phyloP scores from a whole-genome alignment of 2,797 vertebrate species.

The Microcaecilia unicolor region DNA sequence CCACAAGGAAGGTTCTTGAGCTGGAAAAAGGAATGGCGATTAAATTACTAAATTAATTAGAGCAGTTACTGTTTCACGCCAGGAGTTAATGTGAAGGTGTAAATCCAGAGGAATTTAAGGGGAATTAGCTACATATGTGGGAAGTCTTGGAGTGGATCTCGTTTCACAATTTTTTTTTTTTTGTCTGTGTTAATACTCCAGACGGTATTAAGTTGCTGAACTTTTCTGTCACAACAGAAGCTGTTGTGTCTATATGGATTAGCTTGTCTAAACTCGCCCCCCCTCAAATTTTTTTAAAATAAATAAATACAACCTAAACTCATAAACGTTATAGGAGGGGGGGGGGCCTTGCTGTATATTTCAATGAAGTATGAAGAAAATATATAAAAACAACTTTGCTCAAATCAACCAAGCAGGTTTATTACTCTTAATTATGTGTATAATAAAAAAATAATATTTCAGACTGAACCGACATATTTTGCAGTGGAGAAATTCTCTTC shows the following conservation, averaged over 20 bases:
- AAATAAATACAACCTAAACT: too few relatives aligned
- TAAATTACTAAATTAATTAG: slow-evolving; percentile 44
- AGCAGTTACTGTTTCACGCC: slow-evolving; percentile 23
- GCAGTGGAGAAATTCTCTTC: too few relatives aligned
- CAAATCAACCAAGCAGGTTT: too few relatives aligned
- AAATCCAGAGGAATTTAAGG: slow-evolving; percentile 52
- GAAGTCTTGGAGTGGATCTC: slow-evolving; percentile 31
- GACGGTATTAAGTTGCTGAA: slow-evolving; percentile 44
- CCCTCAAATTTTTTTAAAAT: too few relatives aligned
- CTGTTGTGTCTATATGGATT: slow-evolving; percentile 55
- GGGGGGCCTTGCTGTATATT: too few relatives aligned
- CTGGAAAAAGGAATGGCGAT: slow-evolving; percentile 3
- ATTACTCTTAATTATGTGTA: too few relatives aligned
- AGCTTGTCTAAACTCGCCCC: slow-evolving; percentile 24
- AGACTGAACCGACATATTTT: too few relatives aligned
- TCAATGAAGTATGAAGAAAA: too few relatives aligned
- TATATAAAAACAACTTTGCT: too few relatives aligned
- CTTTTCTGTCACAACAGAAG: slow-evolving; percentile 31
- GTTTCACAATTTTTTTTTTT: slow-evolving; percentile 24
- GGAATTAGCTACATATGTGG: slow-evolving; percentile 29
- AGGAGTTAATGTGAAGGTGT: slow-evolving; percentile 36
- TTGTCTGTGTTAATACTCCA: slow-evolving; percentile 19
- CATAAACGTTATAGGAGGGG: too few relatives aligned
- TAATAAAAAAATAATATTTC: too few relatives aligned
- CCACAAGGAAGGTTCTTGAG: slow-evolving; percentile 23